Base-by-base conservation (phyloP, 2,888 invertebrate genomes). In the Ptychoptera contaminata region DNA sequence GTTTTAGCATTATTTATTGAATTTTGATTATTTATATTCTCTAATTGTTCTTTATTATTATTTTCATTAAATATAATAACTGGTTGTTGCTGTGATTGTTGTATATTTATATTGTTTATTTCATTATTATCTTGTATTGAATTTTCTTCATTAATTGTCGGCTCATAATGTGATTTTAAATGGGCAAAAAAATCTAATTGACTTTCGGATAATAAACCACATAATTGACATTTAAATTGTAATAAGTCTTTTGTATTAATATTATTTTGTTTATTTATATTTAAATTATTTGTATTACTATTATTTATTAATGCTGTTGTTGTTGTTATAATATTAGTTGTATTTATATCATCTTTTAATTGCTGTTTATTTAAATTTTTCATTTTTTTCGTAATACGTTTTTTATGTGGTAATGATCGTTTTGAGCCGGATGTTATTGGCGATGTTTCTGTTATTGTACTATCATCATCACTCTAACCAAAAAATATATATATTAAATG, bases 101-200 rank as follows among this genome's bases (percentile, higher is more conserved):
- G 23, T 23, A 23, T 23, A 5, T 23, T 31, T 9, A 6, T n/a
- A 8, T 8, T 34, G 34, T 6, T 34, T 14, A 14, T 37, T 14
- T 6, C 37, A 16, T 5, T 6, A 8, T 37, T 14, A 3, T 16
- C 9, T 44, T 32, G 34, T 46, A 46, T 40, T 50, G 49, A 36
- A 52, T 45, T 10, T 31, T 40, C 1, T 62, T 52, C 12, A 68
- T 68, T 12, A 0, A 67, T 63, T 12, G 14, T 52, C 0, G 81
- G 81, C 59, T 85, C 85, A 61, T 86, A 86, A 58, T 83, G 84
- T 47, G 76, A 73, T 63, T 86, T 87, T 8, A 91, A 69, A 58
- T 91, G 90, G 46, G 84, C 82, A 64, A 82, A 90, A 67, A 90
- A 90, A 57, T 79, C 78, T 14, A 87, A 63, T 58, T 91, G 90